Percentiles rank a stretch among this genome's conserved stretches.
These are phyloP conservation scores for Vesta saturnalis DNA, from an alignment of 2,888 invertebrate species.

Conservation along the genomic window DNA sequence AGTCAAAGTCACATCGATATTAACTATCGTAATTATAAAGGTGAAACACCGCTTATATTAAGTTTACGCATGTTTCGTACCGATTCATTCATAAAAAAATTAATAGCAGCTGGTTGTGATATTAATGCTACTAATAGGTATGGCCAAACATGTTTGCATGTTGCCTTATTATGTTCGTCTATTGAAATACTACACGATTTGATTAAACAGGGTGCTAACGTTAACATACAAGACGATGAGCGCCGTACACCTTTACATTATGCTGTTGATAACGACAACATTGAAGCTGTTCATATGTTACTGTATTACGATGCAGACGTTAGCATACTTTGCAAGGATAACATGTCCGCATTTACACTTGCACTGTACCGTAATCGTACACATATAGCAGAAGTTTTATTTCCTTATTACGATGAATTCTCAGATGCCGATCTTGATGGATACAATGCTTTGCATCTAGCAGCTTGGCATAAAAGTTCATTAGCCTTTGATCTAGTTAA, in stretches of 20 bases:
- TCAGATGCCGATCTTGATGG: conserved; percentile 9
- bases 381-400: conserved; percentile 9
- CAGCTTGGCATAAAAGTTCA: not conserved
- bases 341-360: conserved; percentile 6
- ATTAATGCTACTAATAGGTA: conserved; percentile 1
- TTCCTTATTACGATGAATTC: conserved; percentile 16
- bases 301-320: conserved; percentile 17
- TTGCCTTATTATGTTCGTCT: not conserved
- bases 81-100: not conserved
- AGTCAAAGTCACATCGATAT: conserved; percentile 5
- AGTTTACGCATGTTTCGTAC: not conserved
- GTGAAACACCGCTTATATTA: conserved; percentile 14
- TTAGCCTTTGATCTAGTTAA: conserved; percentile 13
- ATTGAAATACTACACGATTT: not conserved
- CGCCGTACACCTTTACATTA: conserved; percentile 14
- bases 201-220: conserved; percentile 9
- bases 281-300: conserved; percentile 16
- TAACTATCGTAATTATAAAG: conserved; percentile 4
- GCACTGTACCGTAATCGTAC: conserved; percentile 4
- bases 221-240: conserved; percentile 9
- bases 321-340: not conserved
- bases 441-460: conserved; percentile 12
- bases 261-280: conserved; percentile 13
- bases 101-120: conserved; percentile 9
- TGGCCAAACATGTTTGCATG: conserved; percentile 4